Evolutionary conservation across 2,888 invertebrate genomes (phyloP).

Genomic region (Andrena bucephala): DNA sequence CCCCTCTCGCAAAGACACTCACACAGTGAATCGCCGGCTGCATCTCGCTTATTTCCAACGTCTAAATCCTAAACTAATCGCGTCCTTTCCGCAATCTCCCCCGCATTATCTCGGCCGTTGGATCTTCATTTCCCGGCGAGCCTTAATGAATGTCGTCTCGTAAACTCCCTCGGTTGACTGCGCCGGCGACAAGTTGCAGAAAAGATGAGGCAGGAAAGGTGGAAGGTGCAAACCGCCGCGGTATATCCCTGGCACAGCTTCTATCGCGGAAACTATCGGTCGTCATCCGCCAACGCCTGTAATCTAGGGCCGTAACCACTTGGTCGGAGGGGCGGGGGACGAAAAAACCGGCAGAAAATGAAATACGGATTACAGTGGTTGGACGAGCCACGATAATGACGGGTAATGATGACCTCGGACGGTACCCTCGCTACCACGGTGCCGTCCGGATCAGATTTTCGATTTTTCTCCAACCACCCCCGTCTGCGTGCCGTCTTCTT

Average conservation of each 20-base stretch:
- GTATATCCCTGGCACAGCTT: conserved; percentile 47
- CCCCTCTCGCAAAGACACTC: no score
- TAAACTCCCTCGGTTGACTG: conserved; percentile 9
- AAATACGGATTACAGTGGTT: conserved; percentile 82
- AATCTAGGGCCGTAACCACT: conserved; percentile 72
- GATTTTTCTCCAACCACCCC: conserved; percentile 52
- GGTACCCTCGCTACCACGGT: conserved; percentile 64
- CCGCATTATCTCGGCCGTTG: not conserved
- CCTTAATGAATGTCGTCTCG: conserved; percentile 14
- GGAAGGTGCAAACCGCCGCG: conserved; percentile 62
- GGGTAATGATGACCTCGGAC: conserved; percentile 74
- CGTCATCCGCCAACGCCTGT: conserved; percentile 67
- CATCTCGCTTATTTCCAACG: no score
- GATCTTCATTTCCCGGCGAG: not conserved
- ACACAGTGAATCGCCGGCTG: no score
- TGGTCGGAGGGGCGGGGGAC: conserved; percentile 53
- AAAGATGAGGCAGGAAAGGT: conserved; percentile 1
- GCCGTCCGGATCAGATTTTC: conserved; percentile 60
- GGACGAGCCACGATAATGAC: conserved; percentile 75
- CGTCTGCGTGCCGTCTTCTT: conserved; percentile 8
- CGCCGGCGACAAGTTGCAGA: not conserved
- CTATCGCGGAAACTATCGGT: conserved; percentile 73
- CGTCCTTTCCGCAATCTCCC: no score
- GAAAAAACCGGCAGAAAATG: conserved; percentile 78
- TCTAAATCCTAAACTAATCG: no score